These are phyloP conservation scores for Dione vanillae DNA, from an alignment of 2,888 invertebrate species.

Conservation along the genomic window DNA sequence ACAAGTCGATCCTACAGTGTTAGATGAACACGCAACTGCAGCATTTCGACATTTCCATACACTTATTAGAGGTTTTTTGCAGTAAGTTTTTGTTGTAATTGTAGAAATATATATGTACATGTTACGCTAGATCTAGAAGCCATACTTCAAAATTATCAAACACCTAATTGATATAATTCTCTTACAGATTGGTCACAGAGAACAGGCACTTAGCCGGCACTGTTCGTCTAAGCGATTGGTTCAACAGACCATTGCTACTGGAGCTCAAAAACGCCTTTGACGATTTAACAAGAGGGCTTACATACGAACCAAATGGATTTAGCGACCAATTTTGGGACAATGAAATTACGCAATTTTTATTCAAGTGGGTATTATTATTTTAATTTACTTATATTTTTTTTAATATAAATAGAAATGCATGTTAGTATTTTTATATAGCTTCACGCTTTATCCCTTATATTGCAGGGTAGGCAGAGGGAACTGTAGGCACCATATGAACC, in stretches of 20 bases:
- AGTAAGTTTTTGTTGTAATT: slow-evolving; percentile 86
- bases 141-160: too few relatives aligned
- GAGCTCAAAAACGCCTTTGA: slow-evolving; percentile 88
- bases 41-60: slow-evolving; percentile 91
- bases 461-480: too few relatives aligned
- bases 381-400: too few relatives aligned
- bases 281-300: slow-evolving; percentile 89
- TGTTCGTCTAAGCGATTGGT: slow-evolving; percentile 89
- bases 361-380: slow-evolving; percentile 76
- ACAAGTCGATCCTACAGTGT: slow-evolving; percentile 85
- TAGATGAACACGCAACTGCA: slow-evolving; percentile 89
- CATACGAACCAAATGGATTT: slow-evolving; percentile 89
- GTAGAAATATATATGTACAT: too few relatives aligned
- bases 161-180: too few relatives aligned
- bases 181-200: slow-evolving; percentile 84
- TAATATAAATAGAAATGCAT: too few relatives aligned
- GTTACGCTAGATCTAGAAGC: too few relatives aligned
- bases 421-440: too few relatives aligned
- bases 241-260: slow-evolving; percentile 86
- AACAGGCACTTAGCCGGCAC: slow-evolving; percentile 79
- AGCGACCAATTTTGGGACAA: slow-evolving; percentile 91
- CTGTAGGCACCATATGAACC: too few relatives aligned
- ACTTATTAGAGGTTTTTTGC: slow-evolving; percentile 87
- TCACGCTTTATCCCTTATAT: too few relatives aligned
- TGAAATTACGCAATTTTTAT: slow-evolving; percentile 85